These are phyloP conservation scores for Malurus leucopterus DNA, from an alignment of 2,797 vertebrate genomes.

Conservation along the genomic window DNA sequence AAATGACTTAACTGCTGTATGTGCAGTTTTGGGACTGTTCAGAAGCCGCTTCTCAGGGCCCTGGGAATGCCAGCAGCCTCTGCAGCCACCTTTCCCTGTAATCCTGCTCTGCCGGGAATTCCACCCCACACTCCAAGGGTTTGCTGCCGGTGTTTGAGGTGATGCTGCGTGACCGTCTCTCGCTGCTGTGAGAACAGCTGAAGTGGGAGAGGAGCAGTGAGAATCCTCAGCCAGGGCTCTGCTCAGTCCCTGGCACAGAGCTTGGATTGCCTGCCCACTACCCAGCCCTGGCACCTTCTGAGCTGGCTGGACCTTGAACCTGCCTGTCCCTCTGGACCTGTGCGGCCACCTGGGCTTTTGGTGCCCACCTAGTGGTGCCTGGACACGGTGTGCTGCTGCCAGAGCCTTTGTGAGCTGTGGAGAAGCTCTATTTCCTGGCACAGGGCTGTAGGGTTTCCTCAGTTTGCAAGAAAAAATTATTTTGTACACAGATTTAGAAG, in stretches of 20 bases:
- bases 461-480: not conserved
- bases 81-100: not conserved
- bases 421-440: not conserved
- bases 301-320: not conserved
- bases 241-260: not conserved
- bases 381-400: rapidly evolving
- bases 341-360: not conserved
- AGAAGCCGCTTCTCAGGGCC: not conserved
- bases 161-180: not conserved
- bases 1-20: not conserved
- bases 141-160: not conserved
- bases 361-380: not conserved
- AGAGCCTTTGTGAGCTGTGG: not conserved
- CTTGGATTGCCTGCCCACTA: not conserved
- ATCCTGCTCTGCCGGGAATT: not conserved
- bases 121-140: not conserved
- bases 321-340: not conserved
- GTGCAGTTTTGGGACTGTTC: not conserved
- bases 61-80: not conserved
- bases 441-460: not conserved
- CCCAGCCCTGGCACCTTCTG: not conserved
- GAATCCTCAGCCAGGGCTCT: not conserved
- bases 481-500: not conserved
- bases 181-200: not conserved
- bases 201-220: not conserved